A percentile compares a stretch with the other conserved stretches of the same genome.
Conservation (phyloP, 1,140 invertebrate genomes). For the Cylas formicarius region DNA sequence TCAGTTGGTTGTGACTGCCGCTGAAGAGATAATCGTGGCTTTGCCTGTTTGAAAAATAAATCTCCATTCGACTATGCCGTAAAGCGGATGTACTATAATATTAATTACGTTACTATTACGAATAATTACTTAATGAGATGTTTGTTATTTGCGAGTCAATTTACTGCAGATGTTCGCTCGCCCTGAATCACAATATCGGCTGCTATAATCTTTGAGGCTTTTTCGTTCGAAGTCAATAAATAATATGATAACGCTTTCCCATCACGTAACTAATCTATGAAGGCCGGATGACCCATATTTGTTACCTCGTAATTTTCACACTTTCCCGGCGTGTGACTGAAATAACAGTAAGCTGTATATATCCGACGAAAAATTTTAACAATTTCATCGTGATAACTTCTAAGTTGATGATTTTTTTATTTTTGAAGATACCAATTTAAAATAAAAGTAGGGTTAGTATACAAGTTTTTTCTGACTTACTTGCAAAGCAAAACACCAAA, state of each 20-base stretch:
- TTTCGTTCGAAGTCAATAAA: constrained; percentile 35
- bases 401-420: background rate
- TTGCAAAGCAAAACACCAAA: background rate
- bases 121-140: too few species aligned
- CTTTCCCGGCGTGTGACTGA: constrained; percentile 9
- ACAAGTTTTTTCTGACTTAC: background rate
- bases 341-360: constrained; percentile 4
- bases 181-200: too few species aligned
- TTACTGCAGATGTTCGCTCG: too few species aligned
- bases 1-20: too few species aligned
- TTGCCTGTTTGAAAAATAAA: too few species aligned
- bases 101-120: too few species aligned
- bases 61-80: too few species aligned
- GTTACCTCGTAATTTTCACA: constrained; percentile 36
- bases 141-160: too few species aligned
- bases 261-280: constrained; percentile 41
- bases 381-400: background rate
- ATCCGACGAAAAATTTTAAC: background rate
- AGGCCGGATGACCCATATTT: constrained; percentile 37
- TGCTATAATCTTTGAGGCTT: constrained; percentile 32
- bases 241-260: constrained; percentile 38
- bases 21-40: too few species aligned
- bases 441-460: constrained; percentile 3
- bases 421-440: constrained; percentile 24
- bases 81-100: too few species aligned